Percentiles rank a stretch among this genome's conserved stretches.
These are phyloP conservation scores for Cygnus atratus DNA, from an alignment of 2,113 vertebrate species.

Conservation along the genomic window DNA sequence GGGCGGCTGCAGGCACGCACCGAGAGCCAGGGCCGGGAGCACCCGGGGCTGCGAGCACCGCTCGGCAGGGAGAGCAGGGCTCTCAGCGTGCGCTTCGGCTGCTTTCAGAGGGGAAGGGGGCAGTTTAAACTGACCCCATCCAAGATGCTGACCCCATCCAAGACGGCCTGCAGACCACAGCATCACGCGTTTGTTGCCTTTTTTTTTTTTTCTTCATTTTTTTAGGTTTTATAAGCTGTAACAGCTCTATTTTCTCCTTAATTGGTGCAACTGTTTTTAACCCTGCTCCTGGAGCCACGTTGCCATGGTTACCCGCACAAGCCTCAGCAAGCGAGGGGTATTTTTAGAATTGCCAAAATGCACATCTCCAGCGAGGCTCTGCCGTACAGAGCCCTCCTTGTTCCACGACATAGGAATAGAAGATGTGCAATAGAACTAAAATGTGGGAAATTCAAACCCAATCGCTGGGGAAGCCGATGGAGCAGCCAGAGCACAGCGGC, in stretches of 20 bases:
- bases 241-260: not conserved
- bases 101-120: not conserved
- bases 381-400: not conserved
- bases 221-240: not conserved
- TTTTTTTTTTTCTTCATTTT: not conserved
- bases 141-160: not conserved
- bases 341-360: constrained; percentile 64
- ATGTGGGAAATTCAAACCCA: constrained; percentile 45
- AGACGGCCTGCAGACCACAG: not conserved
- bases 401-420: not conserved
- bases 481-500: accelerated
- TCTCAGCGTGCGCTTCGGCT: accelerated
- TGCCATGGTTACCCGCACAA: constrained; percentile 13
- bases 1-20: accelerated
- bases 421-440: not conserved
- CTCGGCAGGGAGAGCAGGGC: accelerated
- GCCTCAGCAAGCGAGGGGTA: not conserved
- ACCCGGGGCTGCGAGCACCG: accelerated
- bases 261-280: constrained; percentile 40
- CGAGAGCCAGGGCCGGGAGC: accelerated
- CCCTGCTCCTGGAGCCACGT: not conserved
- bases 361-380: not conserved
- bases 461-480: not conserved
- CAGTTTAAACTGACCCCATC: not conserved
- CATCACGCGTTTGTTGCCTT: not conserved